Base-by-base conservation (phyloP, 2,888 invertebrate genomes). In the Pachymerium ferrugineum region DNA sequence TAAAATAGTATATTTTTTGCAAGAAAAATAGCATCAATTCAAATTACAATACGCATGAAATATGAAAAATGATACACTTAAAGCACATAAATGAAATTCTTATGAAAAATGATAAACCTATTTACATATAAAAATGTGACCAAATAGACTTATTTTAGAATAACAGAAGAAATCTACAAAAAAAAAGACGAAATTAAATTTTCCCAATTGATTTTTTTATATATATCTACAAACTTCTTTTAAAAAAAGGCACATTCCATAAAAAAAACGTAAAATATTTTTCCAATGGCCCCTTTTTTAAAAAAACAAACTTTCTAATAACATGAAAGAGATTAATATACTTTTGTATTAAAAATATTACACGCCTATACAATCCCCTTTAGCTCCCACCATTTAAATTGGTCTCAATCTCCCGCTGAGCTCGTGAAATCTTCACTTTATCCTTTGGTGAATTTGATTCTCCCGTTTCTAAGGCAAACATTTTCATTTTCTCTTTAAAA, bases 401-500 rank as follows among this genome's bases (percentile, higher is more conserved):
- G 78, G 86, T 87, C 81, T 96, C 95, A 82, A 96, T 96, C 83
- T 95, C 94, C 78, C 96, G 88, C 84, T 97, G 96, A 74, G 96
- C 96, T 79, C 94, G 88, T 42, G 97, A 97, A 83, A 93, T 94
- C 86, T 97, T 97, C 75, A 95, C 90, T 86, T 95, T 95, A 83
- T 96, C 94, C 84, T 93, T 91, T 77, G 96, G 96, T 76, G 95
- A 94, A 80, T 90, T 88, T 79, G 90, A 89, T 81, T 97, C 96
- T 54, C 97, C 97, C 14, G 95, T 91, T 85, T 97, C 97, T 85
- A 93, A 89, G 62, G 97, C 98, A 86, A 99, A 99, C 93, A 97
- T 94, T 85, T 95, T 95, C 97, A 98, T 98, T 85, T 99, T 99
- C 84, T 99, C 98, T 83, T 95, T 92, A 85, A 99, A 99, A 74